Conservation (phyloP, 2,113 vertebrate species). For the Platichthys stellatus region DNA sequence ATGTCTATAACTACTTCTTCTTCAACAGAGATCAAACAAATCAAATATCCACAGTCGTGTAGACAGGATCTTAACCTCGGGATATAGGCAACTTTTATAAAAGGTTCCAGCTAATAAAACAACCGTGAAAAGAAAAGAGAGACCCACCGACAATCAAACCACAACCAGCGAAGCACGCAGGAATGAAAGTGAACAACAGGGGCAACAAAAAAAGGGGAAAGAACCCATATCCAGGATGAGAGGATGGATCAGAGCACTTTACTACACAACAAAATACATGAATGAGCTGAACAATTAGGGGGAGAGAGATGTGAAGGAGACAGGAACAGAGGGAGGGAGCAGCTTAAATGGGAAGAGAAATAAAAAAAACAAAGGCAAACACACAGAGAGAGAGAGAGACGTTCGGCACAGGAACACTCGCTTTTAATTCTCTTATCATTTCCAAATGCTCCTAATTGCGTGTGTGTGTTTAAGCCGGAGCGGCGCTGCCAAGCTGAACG, state of each 20-base stretch:
- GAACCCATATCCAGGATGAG: slow-evolving; percentile 34
- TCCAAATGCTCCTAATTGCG: slow-evolving; percentile 73
- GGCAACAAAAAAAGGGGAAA: not conserved
- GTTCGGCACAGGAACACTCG: slow-evolving; percentile 52
- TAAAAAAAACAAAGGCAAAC: slow-evolving; percentile 23
- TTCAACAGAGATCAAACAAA: not conserved
- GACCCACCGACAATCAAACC: slow-evolving; percentile 3
- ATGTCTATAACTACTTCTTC: too few relatives aligned
- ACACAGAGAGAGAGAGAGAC: slow-evolving; percentile 14
- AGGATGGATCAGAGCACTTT: slow-evolving; percentile 34
- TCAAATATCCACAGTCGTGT: not conserved
- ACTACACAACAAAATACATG: slow-evolving; percentile 33
- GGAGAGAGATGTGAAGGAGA: slow-evolving; percentile 33
- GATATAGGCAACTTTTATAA: not conserved
- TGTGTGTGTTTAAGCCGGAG: slow-evolving; percentile 62
- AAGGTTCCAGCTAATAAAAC: not conserved
- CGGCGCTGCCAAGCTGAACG: slow-evolving; percentile 59
- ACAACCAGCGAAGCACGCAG: slow-evolving; percentile 1
- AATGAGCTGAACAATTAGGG: slow-evolving; percentile 47
- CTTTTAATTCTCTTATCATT: slow-evolving; percentile 72
- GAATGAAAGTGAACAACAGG: not conserved
- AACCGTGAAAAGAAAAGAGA: not conserved
- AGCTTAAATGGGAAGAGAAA: slow-evolving; percentile 9
- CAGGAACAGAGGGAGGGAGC: slow-evolving; percentile 28
- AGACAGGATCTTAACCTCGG: not conserved